Evolutionary conservation across 2,797 vertebrate genomes (phyloP).

Genomic region (Helarctos malayanus): DNA sequence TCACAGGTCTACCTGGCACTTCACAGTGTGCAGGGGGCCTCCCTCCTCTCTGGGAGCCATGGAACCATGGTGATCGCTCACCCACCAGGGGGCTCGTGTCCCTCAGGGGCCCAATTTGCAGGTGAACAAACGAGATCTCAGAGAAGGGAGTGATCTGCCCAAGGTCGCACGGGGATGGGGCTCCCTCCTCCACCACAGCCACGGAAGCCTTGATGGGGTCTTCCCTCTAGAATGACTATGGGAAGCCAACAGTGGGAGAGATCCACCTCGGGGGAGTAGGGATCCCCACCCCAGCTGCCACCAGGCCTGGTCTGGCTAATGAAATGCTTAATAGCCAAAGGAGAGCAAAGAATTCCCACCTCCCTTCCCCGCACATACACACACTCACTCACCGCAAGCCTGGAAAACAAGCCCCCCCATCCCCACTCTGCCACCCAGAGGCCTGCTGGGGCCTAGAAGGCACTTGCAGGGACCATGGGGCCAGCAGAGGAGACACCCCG

Average conservation of each 20-base stretch:
- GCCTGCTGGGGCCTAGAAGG: background rate
- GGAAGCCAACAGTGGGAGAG: background rate
- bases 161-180: accelerated
- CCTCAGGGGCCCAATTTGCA: background rate
- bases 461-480: accelerated
- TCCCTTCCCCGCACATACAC: accelerated
- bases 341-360: background rate
- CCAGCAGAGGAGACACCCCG: background rate
- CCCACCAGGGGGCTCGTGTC: background rate
- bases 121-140: background rate
- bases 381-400: background rate
- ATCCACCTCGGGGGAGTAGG: background rate
- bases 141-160: background rate
- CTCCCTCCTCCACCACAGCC: accelerated
- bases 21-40: background rate
- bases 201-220: accelerated
- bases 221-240: background rate
- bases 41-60: accelerated
- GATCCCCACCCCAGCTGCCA: background rate
- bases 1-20: no score
- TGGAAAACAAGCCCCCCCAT: background rate
- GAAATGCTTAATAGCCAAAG: background rate
- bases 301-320: background rate
- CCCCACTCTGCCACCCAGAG: background rate
- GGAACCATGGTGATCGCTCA: background rate